Evolutionary conservation across 2,888 invertebrate species (phyloP).

Genomic region (Orthonychiurus folsomi): DNA sequence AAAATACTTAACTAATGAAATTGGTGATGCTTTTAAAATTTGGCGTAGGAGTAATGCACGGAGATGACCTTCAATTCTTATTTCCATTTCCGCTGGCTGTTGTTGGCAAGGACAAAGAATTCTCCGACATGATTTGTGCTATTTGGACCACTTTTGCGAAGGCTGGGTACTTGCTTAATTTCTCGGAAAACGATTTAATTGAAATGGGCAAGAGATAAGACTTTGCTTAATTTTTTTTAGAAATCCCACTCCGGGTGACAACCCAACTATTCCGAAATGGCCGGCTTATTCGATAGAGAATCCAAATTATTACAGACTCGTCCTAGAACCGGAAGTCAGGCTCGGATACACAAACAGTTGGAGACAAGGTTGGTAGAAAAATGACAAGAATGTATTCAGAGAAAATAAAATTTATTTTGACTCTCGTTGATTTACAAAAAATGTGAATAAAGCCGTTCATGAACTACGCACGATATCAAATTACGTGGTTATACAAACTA

Average conservation of each 20-base stretch:
- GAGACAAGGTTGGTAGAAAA: too few relatives aligned
- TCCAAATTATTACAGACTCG: slow-evolving; percentile 6
- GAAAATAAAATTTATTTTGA: too few relatives aligned
- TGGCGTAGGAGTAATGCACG: too few relatives aligned
- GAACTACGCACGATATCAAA: too few relatives aligned
- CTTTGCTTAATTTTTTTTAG: slow-evolving; percentile 15
- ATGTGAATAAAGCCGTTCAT: too few relatives aligned
- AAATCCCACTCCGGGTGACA: slow-evolving; percentile 25
- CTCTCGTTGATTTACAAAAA: too few relatives aligned
- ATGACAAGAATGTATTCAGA: too few relatives aligned
- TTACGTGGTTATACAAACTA: too few relatives aligned
- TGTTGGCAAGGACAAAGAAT: slow-evolving; percentile 9
- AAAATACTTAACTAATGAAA: too few relatives aligned
- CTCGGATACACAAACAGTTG: not conserved
- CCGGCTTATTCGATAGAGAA: slow-evolving; percentile 15
- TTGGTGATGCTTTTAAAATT: too few relatives aligned
- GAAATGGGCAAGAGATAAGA: too few relatives aligned
- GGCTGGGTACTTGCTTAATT: slow-evolving; percentile 13
- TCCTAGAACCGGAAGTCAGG: not conserved
- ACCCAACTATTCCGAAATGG: slow-evolving; percentile 24
- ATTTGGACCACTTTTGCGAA: slow-evolving; percentile 18
- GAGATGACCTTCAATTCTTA: slow-evolving; percentile 33
- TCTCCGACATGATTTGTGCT: slow-evolving; percentile 14
- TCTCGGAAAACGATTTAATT: too few relatives aligned
- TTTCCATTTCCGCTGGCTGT: slow-evolving; percentile 19